phyloP scores from a whole-genome alignment of 2,113 vertebrate genomes.

The Salvelinus alpinus region DNA sequence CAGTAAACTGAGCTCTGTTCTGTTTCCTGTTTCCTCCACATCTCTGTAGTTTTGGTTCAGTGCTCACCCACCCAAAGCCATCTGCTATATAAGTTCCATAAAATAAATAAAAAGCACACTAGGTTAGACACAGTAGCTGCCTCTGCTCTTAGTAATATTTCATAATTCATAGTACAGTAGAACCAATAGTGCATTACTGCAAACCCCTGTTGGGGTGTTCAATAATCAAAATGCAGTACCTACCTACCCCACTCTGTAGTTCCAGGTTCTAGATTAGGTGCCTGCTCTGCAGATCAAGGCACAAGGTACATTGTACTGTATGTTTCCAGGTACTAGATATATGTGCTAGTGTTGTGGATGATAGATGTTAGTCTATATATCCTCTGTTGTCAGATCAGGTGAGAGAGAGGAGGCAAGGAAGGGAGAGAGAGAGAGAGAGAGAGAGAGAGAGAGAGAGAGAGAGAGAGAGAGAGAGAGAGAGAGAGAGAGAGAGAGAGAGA shows the following conservation, averaged over 20 bases:
- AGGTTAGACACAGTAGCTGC: constrained; percentile 51
- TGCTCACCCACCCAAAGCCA: constrained; percentile 17
- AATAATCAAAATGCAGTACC: constrained; percentile 1
- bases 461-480: no score
- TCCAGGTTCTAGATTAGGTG: not conserved
- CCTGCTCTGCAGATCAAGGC: constrained; percentile 32
- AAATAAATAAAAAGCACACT: not conserved
- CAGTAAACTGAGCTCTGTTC: constrained; percentile 61
- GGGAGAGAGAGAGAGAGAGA: no score
- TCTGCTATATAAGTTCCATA: not conserved
- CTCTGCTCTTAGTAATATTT: constrained; percentile 51
- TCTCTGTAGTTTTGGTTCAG: constrained; percentile 39
- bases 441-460: no score
- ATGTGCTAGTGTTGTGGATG: constrained; percentile 3
- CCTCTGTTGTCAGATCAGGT: constrained; percentile 14
- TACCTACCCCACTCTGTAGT: constrained; percentile 2
- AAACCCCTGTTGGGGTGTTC: constrained; percentile 25
- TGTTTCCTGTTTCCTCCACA: constrained; percentile 31
- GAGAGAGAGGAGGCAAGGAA: not conserved
- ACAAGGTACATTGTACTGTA: constrained; percentile 36
- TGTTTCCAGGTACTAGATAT: constrained; percentile 30
- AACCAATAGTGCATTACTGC: constrained; percentile 37
- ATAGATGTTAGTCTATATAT: constrained; percentile 26
- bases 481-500: no score
- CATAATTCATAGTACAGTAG: constrained; percentile 50